These are phyloP conservation scores for Trichosurus vulpecula DNA, from an alignment of 2,797 vertebrate species.

Conservation along the genomic window DNA sequence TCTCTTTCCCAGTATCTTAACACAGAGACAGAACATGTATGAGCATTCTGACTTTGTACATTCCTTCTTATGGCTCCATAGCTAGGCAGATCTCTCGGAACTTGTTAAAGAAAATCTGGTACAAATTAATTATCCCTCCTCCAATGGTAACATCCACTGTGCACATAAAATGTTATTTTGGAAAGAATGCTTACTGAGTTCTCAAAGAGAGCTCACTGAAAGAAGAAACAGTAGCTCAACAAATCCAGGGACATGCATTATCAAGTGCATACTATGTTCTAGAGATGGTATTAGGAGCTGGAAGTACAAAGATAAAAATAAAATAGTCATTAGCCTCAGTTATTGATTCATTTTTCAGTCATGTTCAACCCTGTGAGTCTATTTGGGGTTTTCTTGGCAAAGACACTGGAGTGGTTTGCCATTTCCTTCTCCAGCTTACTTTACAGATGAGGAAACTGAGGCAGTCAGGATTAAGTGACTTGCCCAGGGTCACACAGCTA, in stretches of 20 bases:
- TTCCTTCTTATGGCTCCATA: conserved; percentile 64
- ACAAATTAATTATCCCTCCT: conserved; percentile 65
- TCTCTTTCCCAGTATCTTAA: not conserved
- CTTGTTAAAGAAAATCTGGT: conserved; percentile 71
- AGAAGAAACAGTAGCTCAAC: conserved; percentile 32
- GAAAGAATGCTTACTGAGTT: conserved; percentile 61
- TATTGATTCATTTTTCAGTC: not conserved
- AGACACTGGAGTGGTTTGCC: not conserved
- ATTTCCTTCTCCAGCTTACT: not conserved
- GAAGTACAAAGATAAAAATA: not conserved
- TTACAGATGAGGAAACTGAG: not conserved
- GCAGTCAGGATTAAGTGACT: not conserved
- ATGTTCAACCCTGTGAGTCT: not conserved
- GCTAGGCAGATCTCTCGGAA: conserved; percentile 62
- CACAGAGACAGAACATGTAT: not conserved
- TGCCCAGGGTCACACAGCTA: not conserved
- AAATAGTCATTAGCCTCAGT: not conserved
- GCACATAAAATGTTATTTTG: conserved; percentile 66
- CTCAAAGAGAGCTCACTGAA: conserved; percentile 63
- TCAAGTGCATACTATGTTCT: not conserved
- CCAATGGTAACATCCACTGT: conserved; percentile 52
- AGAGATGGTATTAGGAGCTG: not conserved
- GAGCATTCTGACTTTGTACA: conserved; percentile 57
- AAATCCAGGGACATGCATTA: not conserved
- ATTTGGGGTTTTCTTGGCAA: not conserved